These are phyloP conservation scores for Anagyrus pseudococci DNA, from an alignment of 2,888 invertebrate genomes.

Conservation along the genomic window DNA sequence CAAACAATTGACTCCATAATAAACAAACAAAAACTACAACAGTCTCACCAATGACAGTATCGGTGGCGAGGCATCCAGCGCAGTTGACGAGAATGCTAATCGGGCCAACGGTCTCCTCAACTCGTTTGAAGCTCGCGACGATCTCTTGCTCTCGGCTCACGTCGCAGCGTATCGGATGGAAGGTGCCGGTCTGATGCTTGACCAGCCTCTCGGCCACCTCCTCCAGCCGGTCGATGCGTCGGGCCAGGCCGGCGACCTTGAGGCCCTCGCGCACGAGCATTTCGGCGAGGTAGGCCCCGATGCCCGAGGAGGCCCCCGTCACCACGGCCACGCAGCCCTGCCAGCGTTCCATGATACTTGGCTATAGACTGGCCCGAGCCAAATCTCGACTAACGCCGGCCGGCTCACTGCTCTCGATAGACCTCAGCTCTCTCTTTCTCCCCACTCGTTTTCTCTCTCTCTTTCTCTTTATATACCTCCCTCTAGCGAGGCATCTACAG, in stretches of 20 bases:
- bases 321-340: constrained; percentile 61
- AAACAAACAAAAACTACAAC: background rate
- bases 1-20: background rate
- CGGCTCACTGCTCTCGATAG: too few relatives aligned
- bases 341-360: constrained; percentile 63
- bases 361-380: too few relatives aligned
- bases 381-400: too few relatives aligned
- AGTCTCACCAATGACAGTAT: constrained; percentile 48
- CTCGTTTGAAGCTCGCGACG: constrained; percentile 64
- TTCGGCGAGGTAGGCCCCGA: constrained; percentile 58
- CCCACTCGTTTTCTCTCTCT: too few relatives aligned
- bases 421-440: too few relatives aligned
- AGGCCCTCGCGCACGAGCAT: constrained; percentile 60
- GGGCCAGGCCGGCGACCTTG: constrained; percentile 58
- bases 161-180: constrained; percentile 64
- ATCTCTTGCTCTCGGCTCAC: constrained; percentile 65
- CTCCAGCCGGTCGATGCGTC: constrained; percentile 60
- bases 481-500: too few relatives aligned
- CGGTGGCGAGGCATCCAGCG: constrained; percentile 63
- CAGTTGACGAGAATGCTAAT: constrained; percentile 69
- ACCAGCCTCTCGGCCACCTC: constrained; percentile 40
- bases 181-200: constrained; percentile 50
- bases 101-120: constrained; percentile 64
- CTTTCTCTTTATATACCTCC: too few relatives aligned
- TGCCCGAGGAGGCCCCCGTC: constrained; percentile 63